Evolutionary conservation across 2,888 invertebrate genomes (phyloP), one percentile per base, ranked within the genome.

Genomic region (Ormyrus labotus): DNA sequence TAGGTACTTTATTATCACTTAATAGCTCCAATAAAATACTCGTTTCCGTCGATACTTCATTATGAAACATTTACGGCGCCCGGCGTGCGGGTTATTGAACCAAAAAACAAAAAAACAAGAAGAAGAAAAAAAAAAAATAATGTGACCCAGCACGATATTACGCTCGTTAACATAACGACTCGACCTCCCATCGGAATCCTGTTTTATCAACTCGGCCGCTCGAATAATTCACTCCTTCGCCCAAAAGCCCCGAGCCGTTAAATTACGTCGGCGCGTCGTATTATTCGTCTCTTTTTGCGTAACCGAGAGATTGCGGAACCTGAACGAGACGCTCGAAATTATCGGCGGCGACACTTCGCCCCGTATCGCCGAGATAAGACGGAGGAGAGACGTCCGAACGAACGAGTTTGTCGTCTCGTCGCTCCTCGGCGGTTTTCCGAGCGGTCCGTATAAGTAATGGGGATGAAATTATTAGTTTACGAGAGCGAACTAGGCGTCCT

Each of bases 401-500:
- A 50, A 65, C 65, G 50, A 47, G 65, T 53, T 76, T 13, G 7
- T 2, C 0, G 4, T 58, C 58, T 5, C n/a, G 60, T 75, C 60
- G 45, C 11, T 13, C 51, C 51, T 50, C 8, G 2, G 2, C 0
- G 45, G 6, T 11, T 19, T 19, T 13, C 19, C 9, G 5, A 47
- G 13, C 34, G 6, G 13, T 47, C 55, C 68, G 67, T 10, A 60
- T 60, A 67, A 75, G 55, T 73, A 67, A 61, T 11, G 73, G 50
- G 60, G 50, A 50, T 72, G 45, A 73, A 78, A 68, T 73, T 68
- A 61, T 68, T 78, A 45, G 63, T 5, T 68, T 47, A 48, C 47
- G 60, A 34, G 19, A 19, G 19, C 19, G 19, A 19, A 19, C 19
- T 19, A 19, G 19, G 19, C 19, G 19, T 19, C 19, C 19, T 19